Evolutionary conservation across 2,797 vertebrate genomes (phyloP), one percentile per base, ranked within the genome.

Genomic region (Leptodactylus fallax): DNA sequence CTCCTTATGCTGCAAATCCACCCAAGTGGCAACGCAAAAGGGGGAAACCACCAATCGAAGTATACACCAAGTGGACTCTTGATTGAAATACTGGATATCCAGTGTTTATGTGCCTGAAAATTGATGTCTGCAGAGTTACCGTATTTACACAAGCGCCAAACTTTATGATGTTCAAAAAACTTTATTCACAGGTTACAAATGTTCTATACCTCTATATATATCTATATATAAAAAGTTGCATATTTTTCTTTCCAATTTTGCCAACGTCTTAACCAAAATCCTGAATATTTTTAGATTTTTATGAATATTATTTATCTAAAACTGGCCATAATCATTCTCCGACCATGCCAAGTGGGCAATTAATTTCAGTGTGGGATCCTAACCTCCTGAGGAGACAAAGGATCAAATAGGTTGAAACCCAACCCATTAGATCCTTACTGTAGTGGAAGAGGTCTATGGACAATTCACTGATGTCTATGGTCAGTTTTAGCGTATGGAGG

Each of bases 61-160:
- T 56, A 16, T 36, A 27, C 25, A 0, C 49, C 14, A 36, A 60
- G n/a, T 49, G 56, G 56, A 76, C 58, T 60, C 36, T 47, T 85
- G 55, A 49, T 27, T 17, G 83, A 74, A 84, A 84, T 74, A 60
- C 55, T 76, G 53, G 79, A 63, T 63, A 36, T 81, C 27, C 56
- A 76, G 69, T 74, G 36, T 61, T 84, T 85, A 85, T 77, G 83
- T 85, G 83, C 83, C 83, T 85, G 83, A 77, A 77, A 84, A 74
- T 81, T 47, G 56, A 81, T 63, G 27, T 81, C 79, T 81, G 36
- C 78, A 80, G 58, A 81, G 56, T 81, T 81, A 47, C 21, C 23
- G 55, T 14, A 47, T 61, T 61, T 61, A 63, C 16, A 45, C 79
- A 63, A 61, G 17, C 63, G 79, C 79, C 79, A 63, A 80, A 80